phyloP scores from a whole-genome alignment of 92 coral and sea anemone species.

The Pocillopora meandrina region DNA sequence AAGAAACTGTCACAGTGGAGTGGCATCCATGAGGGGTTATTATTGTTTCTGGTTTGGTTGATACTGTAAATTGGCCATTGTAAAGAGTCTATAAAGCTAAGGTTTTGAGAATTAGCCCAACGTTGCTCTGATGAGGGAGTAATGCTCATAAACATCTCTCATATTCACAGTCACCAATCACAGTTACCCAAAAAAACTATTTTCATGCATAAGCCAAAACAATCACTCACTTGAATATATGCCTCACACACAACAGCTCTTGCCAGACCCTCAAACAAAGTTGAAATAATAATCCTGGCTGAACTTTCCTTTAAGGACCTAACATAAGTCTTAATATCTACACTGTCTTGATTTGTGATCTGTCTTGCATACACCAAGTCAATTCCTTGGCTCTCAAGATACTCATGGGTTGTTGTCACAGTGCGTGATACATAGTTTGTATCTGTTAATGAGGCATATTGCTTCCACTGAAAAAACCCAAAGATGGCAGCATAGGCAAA shows the following conservation, averaged over 20 bases:
- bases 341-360: constrained; percentile 68
- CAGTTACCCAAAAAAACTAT: not conserved
- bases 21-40: no score
- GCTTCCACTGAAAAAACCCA: constrained; percentile 73
- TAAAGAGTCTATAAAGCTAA: no score
- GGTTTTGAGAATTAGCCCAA: no score
- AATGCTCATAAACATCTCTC: no score
- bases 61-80: no score
- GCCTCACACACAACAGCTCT: constrained; percentile 86
- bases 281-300: constrained; percentile 71
- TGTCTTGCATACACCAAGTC: constrained; percentile 72
- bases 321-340: constrained; percentile 72
- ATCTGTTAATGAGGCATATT: constrained; percentile 82
- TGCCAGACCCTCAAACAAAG: constrained; percentile 78
- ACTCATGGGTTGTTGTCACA: constrained; percentile 72
- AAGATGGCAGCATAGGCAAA: constrained; percentile 72
- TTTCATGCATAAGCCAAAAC: not conserved
- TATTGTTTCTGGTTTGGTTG: no score
- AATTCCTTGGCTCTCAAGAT: constrained; percentile 62
- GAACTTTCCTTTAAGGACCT: constrained; percentile 63
- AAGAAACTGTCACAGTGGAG: no score
- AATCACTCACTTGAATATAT: constrained; percentile 60
- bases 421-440: constrained; percentile 77
- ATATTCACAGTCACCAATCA: no score
- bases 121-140: no score